A percentile compares a stretch with the other conserved stretches of the same genome.
Conservation (phyloP, 2,113 vertebrate genomes). For the Xenopus tropicalis region UCB_Xtro_10.0 CM004444.2:37040501-37041000, state of each 20-base stretch:
- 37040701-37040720: conserved; percentile 26
- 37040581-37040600: conserved; percentile 23
- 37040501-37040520: conserved; percentile 8
- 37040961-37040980: too few species aligned
- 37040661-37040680: conserved; percentile 20
- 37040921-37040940: too few species aligned
- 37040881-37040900: too few species aligned
- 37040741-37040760: conserved; percentile 9
- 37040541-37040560: conserved; percentile 18
- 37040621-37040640: conserved; percentile 26
- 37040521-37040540: conserved; percentile 12
- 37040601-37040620: conserved; percentile 20
- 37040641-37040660: conserved; percentile 28
- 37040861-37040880: too few species aligned
- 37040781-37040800: too few species aligned
- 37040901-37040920: too few species aligned
- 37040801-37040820: too few species aligned
- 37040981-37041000: too few species aligned
- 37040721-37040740: conserved; percentile 26
- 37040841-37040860: too few species aligned
- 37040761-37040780: too few species aligned
- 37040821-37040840: too few species aligned
- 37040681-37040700: conserved; percentile 24
- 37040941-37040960: too few species aligned
- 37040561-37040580: conserved; percentile 7